Base-by-base conservation (phyloP, 2,888 invertebrate species). In the Andrena dorsata region DNA sequence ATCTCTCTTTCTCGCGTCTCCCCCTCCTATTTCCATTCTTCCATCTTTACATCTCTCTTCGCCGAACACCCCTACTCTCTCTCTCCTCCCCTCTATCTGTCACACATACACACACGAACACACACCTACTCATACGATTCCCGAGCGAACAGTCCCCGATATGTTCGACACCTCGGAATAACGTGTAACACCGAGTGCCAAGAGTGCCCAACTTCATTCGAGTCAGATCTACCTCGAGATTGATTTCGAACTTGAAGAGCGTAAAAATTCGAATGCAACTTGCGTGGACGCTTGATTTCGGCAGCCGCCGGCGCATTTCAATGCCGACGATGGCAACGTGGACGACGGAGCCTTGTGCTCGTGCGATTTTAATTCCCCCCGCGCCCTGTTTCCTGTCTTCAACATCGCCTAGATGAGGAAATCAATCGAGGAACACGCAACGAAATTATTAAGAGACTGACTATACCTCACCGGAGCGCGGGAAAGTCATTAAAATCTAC, bases 361-460 rank as follows among this genome's bases (percentile, higher is more conserved):
- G 63, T 26, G 1, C 10, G 32, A 69, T 53, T 61, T 70, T 53
- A 74, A 69, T 70, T n/a, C 20, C 49, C 20, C 49, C 35, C 53
- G 41, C 53, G 60, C 41, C 30, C 61, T 28, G 20, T 23, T 65
- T 41, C 30, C 20, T 16, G 8, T 23, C 6, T 53, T n/a, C 35
- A 28, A 28, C 13, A 35, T 64, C 32, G 63, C 35, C 63, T 35
- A 28, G 30, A 28, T n/a, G 49, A 64, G 70, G 10, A 56, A 63
- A 58, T 53, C n/a, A 16, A 28, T 65, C n/a, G 23, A 20, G 2
- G n/a, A 47, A 69, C 6, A n/a, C 26, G 30, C 5, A 23, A 23
- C 13, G 51, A 72, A 72, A 60, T 75, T 58, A 68, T 49, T 20
- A 75, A 78, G 75, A 82, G 72, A 83, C 82, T 82, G 83, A 83